Evolutionary conservation across 2,797 vertebrate genomes (phyloP), one percentile per base, ranked within the genome.

Genomic region (Enteromius treurensis): DNA sequence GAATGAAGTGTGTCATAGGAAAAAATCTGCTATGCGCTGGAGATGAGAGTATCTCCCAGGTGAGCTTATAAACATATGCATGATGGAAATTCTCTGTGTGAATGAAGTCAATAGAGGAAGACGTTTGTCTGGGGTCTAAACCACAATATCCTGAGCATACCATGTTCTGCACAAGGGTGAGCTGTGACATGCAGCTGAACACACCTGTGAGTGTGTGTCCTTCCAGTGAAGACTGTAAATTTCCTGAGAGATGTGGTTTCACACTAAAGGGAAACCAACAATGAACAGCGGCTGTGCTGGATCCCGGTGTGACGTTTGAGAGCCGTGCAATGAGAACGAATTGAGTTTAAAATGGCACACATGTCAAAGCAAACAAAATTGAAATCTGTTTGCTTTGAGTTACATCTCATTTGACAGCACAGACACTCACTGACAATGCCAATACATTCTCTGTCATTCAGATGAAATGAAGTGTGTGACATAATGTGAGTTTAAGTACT

Each of bases 101-200:
- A 88, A 58, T 84, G 65, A 80, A 88, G 82, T 89, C 88, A 91
- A 89, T 90, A 92, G 88, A 94, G 93, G 93, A 95, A 94, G 90
- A 91, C 84, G 91, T 90, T 84, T 86, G 89, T 86, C 89, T 88
- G 86, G 90, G 92, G 91, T 91, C 90, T 90, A 84, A 90, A 94
- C 93, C 92, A 93, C 93, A 93, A 89, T 89, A 94, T 94, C 93
- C 93, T 95, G 92, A 94, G 87, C 69, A 86, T 87, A 86, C 81
- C 87, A 62, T 90, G 85, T 87, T 89, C 86, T 87, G 73, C 62
- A 82, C 73, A 86, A 21, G 65, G 42, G 58, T 76, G 34, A 21
- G 58, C 51, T 58, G 62, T 29, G 76, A 78, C 84, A 15, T 4
- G 45, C 45, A 80, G 82, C 65, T 64, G 75, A 86, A 45, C 40